Evolutionary conservation across 2,797 vertebrate genomes (phyloP), one percentile per base, ranked within the genome.

Genomic region (Alca torda): DNA sequence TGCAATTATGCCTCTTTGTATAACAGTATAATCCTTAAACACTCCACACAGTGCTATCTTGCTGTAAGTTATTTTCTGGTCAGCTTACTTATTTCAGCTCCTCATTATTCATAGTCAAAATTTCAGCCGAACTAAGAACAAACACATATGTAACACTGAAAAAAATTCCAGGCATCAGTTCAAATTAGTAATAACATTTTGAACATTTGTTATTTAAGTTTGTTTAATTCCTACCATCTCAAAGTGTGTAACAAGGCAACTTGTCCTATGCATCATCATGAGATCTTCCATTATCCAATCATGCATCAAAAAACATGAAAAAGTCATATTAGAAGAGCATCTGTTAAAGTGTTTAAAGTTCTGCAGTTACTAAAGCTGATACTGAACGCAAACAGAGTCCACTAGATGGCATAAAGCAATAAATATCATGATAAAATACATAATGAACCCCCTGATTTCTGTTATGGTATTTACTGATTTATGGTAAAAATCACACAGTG

Each of bases 191-290:
- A 98, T 95, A 96, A 97, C 93, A 96, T 97, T 97, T 90, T 96
- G 89, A 98, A 96, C 95, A 97, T 97, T 97, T 98, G 95, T 96
- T 97, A 97, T 98, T 98, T 97, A 97, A 97, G 79, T 97, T 97
- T 97, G 95, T 97, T 98, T 98, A 95, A 97, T 96, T 97, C 80
- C 72, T 97, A 96, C 95, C 90, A 94, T 94, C 93, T 95, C 95
- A 95, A 87, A 96, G 88, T 67, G 79, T 96, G 82, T 94, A 95
- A 96, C 90, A 94, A 96, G 68, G 65, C 93, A 97, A 96, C 82
- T 97, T 93, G 89, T 94, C 94, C 67, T 83, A 91, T 93, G 87
- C 84, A 92, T 96, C 96, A 95, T 96, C 91, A 39, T 87, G 91
- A 56, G 67, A 95, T 87, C 81, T 96, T 97, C 84, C 85, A 74